Base-by-base conservation (phyloP, 2,113 vertebrate species). In the Myotis lucifugus region DNA sequence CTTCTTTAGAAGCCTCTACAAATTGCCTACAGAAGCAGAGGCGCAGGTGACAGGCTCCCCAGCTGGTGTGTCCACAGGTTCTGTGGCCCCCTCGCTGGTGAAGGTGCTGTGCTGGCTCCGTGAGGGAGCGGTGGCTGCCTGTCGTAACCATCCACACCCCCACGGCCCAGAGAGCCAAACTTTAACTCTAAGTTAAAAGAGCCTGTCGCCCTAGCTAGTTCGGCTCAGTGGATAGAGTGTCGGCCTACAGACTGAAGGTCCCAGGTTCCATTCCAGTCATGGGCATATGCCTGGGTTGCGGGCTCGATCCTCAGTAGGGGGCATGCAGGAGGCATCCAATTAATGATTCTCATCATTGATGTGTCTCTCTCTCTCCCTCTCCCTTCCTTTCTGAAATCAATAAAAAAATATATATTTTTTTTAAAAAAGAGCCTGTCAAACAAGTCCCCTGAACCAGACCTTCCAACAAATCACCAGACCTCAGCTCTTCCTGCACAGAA, bases 401-500 rank as follows among this genome's bases (percentile, higher is more conserved):
- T 21, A 59, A 9, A 56, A 21, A 21, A 23, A 59, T 59, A 59
- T 23, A 23, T 56, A 56, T 23, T 8, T 56, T 56, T 56, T 54
- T 54, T 18, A 52, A 23, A 56, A 56, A 56, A 23, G 21, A 25
- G 23, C 3, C 61, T 52, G 4, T 61, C 76, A 54, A 32, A 81
- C 52, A 25, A 21, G 59, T 21, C 32, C n/a, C 76, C 32, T 37
- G 37, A 18, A 46, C 50, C 21, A 59, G 34, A 40, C 52, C 56
- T 70, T 74, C n/a, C 32, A 76, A 13, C 23, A 52, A 70, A 37
- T 81, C 13, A 6, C 29, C 37, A 37, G 67, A 7, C 18, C 83
- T 85, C 66, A 46, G 37, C 61, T 64, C 19, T 34, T 93, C 85
- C 76, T 90, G 18, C 14, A 2, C 54, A 86, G 87, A 90, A 92